Conservation (phyloP, 2,797 vertebrate genomes). For the Adelosebastes latens region DNA sequence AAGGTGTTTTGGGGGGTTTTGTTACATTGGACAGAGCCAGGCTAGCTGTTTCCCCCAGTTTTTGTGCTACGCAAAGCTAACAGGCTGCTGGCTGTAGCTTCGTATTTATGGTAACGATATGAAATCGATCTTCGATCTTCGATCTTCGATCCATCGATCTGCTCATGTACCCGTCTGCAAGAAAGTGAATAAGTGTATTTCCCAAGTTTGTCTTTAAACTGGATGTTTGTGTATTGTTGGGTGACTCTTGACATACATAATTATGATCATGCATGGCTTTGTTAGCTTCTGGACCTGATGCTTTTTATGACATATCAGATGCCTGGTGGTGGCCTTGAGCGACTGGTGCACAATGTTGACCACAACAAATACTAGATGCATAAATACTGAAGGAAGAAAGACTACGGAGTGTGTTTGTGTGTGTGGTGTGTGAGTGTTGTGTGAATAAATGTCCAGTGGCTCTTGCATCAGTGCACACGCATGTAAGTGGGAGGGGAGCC, state of each 20-base stretch:
- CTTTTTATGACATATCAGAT: not conserved
- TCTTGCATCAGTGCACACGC: slow-evolving; percentile 15
- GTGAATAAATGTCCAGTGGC: not conserved
- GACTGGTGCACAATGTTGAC: not conserved
- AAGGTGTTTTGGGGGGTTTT: no score
- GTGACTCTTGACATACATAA: not conserved
- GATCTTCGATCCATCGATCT: no score
- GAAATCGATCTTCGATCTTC: not conserved
- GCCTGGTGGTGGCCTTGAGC: not conserved
- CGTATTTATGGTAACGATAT: not conserved
- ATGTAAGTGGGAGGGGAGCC: slow-evolving; percentile 31
- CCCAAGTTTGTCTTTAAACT: not conserved
- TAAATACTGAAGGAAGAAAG: not conserved
- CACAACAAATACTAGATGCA: not conserved
- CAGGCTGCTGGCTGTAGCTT: not conserved
- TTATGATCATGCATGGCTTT: not conserved
- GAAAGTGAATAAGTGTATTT: not conserved
- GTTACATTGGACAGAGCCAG: not conserved
- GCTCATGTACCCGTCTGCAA: not conserved
- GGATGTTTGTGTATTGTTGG: no score
- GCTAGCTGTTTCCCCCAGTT: no score
- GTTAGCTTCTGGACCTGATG: not conserved
- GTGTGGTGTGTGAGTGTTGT: not conserved
- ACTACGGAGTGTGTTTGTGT: not conserved
- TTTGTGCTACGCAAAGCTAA: not conserved